Evolutionary conservation across 2,113 vertebrate species (phyloP), one percentile per base, ranked within the genome.

Genomic region (Pogona vitticeps): DNA sequence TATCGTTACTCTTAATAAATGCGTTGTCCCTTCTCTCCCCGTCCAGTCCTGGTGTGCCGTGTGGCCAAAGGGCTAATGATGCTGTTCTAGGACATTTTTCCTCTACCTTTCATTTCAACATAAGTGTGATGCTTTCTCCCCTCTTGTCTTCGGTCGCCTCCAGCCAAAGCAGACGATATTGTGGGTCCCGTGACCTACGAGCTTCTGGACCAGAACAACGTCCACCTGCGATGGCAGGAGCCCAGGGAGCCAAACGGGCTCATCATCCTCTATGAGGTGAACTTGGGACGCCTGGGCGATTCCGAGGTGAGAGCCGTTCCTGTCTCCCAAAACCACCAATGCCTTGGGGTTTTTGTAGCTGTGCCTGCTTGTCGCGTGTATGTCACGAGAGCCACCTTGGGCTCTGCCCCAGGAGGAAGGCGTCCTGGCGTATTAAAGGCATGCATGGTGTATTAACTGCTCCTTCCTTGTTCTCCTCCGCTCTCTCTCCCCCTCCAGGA

Each of bases 191-290:
- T 99, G 88, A 97, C 94, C 28, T 96, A 97, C 0, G 98, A 99
- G 65, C 92, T 98, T 75, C 90, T 95, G 0, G 97, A 98, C 0
- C 97, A 98, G 87, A 96, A 98, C 3, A 91, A 96, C 0, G 97
- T 99, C 77, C 95, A 98, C 65, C 86, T 99, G 79, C 97, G 94
- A 90, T 99, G 99, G 99, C 96, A 97, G 73, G 96, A 98, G 8
- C 99, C 99, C 0, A 96, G 91, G 90, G 96, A 98, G 2, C 99
- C 99, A 0, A 99, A 99, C 0, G 99, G 98, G 21, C 95, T 99
- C 65, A 99, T 99, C 3, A 97, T 99, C 91, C 96, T 99, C 6
- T 99, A 99, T 0, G 99, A 99, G 91, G 97, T 99, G 75, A 97
- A 97, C 78, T 99, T 98, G 18, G 96, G 93, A 21, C 98, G 97